phyloP scores from a whole-genome alignment of 2,113 vertebrate genomes.

The Colius striatus region DNA sequence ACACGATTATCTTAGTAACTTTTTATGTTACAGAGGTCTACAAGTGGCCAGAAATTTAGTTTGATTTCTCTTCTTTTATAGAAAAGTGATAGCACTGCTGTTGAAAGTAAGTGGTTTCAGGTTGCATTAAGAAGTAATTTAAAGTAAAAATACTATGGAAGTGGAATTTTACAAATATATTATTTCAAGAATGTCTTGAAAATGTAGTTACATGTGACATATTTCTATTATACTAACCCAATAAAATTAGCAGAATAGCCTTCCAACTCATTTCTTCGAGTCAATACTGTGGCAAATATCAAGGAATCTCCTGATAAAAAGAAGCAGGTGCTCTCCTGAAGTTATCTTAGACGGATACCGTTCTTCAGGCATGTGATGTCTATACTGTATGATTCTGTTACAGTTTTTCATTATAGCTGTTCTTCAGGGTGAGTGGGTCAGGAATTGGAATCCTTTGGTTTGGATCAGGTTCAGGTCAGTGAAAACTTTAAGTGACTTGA shows the following conservation, averaged over 20 bases:
- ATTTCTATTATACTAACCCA: slow-evolving; percentile 22
- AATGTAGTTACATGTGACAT: background rate
- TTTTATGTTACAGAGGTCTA: background rate
- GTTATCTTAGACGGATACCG: background rate
- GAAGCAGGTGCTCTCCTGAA: slow-evolving; percentile 23
- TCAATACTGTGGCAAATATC: background rate
- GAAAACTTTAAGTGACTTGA: slow-evolving; percentile 66
- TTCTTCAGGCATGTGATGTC: background rate
- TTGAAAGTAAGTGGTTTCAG: background rate
- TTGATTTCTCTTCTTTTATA: background rate
- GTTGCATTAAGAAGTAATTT: background rate
- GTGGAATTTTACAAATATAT: slow-evolving; percentile 8
- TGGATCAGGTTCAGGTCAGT: slow-evolving; percentile 71
- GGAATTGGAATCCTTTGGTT: slow-evolving; percentile 62
- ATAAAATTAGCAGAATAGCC: background rate
- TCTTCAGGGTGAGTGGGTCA: slow-evolving; percentile 57
- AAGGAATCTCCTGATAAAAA: background rate
- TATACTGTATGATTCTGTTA: background rate
- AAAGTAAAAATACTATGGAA: slow-evolving; percentile 4
- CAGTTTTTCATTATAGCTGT: slow-evolving; percentile 60
- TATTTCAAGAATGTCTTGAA: background rate
- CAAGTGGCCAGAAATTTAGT: background rate
- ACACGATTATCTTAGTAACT: background rate
- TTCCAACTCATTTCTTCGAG: background rate
- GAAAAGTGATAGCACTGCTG: background rate